Conservation (phyloP, 2,888 invertebrate species). For the Athripsodes cinereus region DNA sequence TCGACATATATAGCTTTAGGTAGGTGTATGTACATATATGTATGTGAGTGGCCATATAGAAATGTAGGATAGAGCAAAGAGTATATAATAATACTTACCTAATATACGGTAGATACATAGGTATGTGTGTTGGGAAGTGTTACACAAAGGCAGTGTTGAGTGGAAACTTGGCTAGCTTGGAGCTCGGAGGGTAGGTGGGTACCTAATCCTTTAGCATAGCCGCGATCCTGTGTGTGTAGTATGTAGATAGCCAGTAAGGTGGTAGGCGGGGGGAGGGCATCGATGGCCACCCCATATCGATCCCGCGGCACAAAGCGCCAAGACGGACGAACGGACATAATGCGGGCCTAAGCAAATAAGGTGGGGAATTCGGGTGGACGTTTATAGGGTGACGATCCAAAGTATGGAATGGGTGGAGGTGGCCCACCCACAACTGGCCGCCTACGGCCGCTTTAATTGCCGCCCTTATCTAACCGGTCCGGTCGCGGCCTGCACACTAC, state of each 20-base stretch:
- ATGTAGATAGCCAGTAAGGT: constrained; percentile 19
- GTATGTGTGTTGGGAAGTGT: neutral
- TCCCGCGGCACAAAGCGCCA: constrained; percentile 26
- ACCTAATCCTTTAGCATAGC: constrained; percentile 17
- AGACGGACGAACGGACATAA: constrained; percentile 27
- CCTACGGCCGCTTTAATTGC: constrained; percentile 25
- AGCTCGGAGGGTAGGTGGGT: constrained; percentile 2
- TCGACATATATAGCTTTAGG: too few species aligned
- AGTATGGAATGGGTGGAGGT: constrained; percentile 3
- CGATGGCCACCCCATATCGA: constrained; percentile 19
- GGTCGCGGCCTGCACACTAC: constrained; percentile 20
- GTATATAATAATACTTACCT: too few species aligned
- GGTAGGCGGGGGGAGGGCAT: constrained; percentile 11
- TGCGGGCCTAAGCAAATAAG: constrained; percentile 28
- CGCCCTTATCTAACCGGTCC: constrained; percentile 27
- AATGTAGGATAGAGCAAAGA: too few species aligned
- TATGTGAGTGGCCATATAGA: too few species aligned
- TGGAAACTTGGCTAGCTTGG: constrained; percentile 16
- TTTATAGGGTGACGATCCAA: neutral
- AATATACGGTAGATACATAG: neutral
- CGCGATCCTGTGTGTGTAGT: constrained; percentile 16
- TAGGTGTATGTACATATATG: too few species aligned
- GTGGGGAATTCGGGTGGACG: constrained; percentile 13
- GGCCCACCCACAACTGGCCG: constrained; percentile 10
- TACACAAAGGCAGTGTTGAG: constrained; percentile 19